Conservation (phyloP, 2,797 vertebrate genomes). For the Caiman crocodilus region DNA sequence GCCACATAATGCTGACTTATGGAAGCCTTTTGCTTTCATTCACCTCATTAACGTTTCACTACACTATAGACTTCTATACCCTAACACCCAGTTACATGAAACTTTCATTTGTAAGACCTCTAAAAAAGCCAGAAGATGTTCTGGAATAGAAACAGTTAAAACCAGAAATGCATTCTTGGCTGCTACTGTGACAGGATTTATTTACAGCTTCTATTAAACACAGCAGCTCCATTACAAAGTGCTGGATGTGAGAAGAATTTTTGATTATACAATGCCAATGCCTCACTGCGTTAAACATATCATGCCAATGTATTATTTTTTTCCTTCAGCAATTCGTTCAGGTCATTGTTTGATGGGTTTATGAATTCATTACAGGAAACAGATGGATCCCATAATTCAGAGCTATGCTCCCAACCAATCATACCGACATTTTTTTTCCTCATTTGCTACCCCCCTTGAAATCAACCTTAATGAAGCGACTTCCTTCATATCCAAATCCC, state of each 20-base stretch:
- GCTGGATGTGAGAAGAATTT: conserved; percentile 87
- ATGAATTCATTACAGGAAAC: conserved; percentile 84
- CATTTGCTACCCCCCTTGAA: conserved; percentile 52
- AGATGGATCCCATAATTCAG: conserved; percentile 81
- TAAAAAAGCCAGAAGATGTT: conserved; percentile 29
- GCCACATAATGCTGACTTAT: conserved; percentile 70
- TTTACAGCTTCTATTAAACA: conserved; percentile 80
- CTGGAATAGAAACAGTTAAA: conserved; percentile 77
- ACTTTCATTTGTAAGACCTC: conserved; percentile 58
- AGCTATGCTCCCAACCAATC: conserved; percentile 79
- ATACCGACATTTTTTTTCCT: conserved; percentile 58
- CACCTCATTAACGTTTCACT: conserved; percentile 62
- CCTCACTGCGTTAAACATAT: conserved; percentile 73
- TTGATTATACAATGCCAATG: conserved; percentile 87
- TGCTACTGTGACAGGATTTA: conserved; percentile 79
- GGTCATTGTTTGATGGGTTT: conserved; percentile 82
- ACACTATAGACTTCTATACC: conserved; percentile 21
- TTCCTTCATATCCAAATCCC: conserved; percentile 61
- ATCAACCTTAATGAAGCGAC: conserved; percentile 71
- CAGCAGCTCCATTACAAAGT: conserved; percentile 83
- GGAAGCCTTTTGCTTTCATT: conserved; percentile 65
- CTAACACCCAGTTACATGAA: not conserved
- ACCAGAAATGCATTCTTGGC: conserved; percentile 74
- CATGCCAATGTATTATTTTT: conserved; percentile 66
- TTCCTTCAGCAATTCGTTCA: conserved; percentile 76